Base-by-base conservation (phyloP, 2,113 vertebrate genomes). In the Melanocharis versteri region DNA sequence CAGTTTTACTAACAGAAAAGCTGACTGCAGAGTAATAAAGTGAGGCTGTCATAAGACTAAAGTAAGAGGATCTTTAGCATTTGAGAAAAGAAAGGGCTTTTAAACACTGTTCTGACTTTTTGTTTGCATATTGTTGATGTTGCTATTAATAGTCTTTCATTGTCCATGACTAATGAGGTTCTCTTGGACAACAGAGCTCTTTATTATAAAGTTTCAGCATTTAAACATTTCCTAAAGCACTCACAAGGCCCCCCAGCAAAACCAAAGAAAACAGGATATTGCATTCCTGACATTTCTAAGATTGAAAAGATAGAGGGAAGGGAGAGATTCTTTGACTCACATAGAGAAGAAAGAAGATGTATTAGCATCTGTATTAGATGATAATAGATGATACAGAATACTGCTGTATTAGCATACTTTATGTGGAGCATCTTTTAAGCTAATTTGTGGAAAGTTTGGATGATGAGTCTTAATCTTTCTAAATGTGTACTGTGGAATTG, bases 201-300 rank as follows among this genome's bases (percentile, higher is more conserved):
- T 86, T 90, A 95, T 6, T 89, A 58, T 89, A 58, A 94, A 48
- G 81, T 87, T 95, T 84, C 57, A 69, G 33, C n/a, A 50, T 95
- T 94, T 82, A 89, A 96, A 77, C 73, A 58, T 96, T 91, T 89
- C 65, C 75, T 94, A 61, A 89, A 93, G 70, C 35, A 95, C 58
- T 58, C 56, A 54, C 33, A 79, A 83, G 62, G n/a, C 68, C 87
- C 83, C 82, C 90, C 58, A 94, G 71, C 75, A 93, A 95, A 93
- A 88, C 78, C 42, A 86, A 88, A 88, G 94, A 82, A 96, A 96
- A 96, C 87, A 93, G 88, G 92, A 95, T 94, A 70, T 86, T 80
- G 64, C 93, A 97, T 97, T 97, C 95, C 82, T 96, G 75, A 50
- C 87, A 94, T 96, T 95, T 83, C 60, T 88, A 60, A 94, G 94